Percentiles rank a stretch among this genome's conserved stretches.
Evolutionary conservation across 2,113 vertebrate species (phyloP).

Genomic region (Nymphicus hollandicus): DNA sequence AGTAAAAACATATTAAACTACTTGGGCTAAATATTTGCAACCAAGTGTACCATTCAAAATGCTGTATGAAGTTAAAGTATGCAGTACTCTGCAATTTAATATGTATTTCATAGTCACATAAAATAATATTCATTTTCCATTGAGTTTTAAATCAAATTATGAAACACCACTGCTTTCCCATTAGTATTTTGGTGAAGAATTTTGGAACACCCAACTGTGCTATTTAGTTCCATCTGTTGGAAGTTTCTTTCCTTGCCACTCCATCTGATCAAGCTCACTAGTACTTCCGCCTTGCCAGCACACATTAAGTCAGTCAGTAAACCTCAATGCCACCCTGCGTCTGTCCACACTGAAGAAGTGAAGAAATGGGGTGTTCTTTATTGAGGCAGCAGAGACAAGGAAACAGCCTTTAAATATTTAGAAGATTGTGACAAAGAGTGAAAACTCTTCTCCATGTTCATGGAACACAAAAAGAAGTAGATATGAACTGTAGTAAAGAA

Average conservation of each 20-base stretch:
- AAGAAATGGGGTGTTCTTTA: background rate
- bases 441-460: background rate
- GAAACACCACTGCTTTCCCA: background rate
- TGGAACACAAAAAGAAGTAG: background rate
- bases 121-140: background rate
- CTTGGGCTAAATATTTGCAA: background rate
- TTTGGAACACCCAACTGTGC: background rate
- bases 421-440: background rate
- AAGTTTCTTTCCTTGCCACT: background rate
- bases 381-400: background rate
- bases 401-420: background rate
- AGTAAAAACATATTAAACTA: background rate
- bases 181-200: background rate
- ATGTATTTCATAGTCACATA: background rate
- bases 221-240: background rate
- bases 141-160: background rate
- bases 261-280: background rate
- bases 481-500: background rate
- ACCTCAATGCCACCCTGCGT: background rate
- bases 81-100: background rate
- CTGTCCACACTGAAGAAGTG: background rate
- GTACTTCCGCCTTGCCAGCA: background rate
- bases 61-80: background rate
- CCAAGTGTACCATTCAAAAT: background rate
- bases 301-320: background rate